Conservation (phyloP, 2,113 vertebrate species). For the Pelecanus crispus region DNA sequence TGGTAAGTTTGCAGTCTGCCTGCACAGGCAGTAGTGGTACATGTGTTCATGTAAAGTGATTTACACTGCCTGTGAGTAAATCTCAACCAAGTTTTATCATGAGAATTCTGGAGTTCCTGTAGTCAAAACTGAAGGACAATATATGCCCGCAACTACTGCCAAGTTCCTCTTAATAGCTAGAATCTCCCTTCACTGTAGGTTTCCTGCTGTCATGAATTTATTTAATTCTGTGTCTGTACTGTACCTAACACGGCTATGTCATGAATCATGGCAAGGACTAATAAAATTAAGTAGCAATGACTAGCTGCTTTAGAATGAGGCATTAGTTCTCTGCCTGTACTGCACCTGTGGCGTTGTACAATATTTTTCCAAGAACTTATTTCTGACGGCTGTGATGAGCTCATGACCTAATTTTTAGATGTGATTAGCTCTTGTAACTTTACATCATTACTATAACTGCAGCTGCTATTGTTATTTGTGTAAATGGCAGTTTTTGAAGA, state of each 20-base stretch:
- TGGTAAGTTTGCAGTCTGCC: neutral
- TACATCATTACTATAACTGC: neutral
- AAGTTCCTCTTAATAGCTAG: neutral
- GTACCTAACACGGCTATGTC: neutral
- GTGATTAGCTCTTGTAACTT: neutral
- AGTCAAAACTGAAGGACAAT: neutral
- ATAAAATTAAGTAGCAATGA: neutral
- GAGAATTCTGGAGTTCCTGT: neutral
- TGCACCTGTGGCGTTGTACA: neutral
- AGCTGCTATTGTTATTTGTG: neutral
- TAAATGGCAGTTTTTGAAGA: neutral
- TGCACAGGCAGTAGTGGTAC: neutral
- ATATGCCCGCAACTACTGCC: neutral
- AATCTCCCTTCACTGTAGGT: neutral
- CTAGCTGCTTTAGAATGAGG: neutral
- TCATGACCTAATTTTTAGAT: neutral
- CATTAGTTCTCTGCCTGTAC: neutral
- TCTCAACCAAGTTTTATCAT: neutral
- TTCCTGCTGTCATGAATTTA: neutral
- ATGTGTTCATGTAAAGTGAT: neutral
- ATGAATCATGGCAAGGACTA: neutral
- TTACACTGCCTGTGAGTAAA: neutral
- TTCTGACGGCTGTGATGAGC: neutral
- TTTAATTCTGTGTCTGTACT: neutral
- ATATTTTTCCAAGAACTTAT: neutral